Evolutionary conservation across 2,113 vertebrate genomes (phyloP).

Genomic region (Brachyhypopomus occidentalis): DNA sequence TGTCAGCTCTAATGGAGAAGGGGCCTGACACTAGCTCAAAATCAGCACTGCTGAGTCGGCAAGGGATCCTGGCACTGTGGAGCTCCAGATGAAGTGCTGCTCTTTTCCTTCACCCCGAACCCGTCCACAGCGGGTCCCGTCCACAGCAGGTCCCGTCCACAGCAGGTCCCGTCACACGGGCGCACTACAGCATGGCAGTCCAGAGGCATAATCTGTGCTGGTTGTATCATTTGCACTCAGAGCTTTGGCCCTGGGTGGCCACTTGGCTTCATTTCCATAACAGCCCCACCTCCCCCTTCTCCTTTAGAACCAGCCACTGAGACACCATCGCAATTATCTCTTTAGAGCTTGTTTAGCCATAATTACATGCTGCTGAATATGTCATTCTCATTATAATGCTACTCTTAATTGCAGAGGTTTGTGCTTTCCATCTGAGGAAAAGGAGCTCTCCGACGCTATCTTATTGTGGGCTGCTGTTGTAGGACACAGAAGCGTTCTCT

Average conservation of each 20-base stretch:
- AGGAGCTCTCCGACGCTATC: not conserved
- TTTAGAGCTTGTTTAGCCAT: not conserved
- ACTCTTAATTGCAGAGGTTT: constrained; percentile 17
- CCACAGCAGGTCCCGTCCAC: not conserved
- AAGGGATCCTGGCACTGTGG: not conserved
- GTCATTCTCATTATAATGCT: constrained; percentile 1
- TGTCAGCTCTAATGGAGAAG: not conserved
- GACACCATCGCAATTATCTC: constrained; percentile 13
- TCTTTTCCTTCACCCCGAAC: not conserved
- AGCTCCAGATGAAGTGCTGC: not conserved
- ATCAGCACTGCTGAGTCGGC: constrained; percentile 22
- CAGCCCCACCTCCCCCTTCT: not conserved
- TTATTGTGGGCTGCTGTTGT: not conserved
- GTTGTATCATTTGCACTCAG: not conserved
- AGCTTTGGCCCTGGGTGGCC: not conserved
- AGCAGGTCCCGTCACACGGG: no score
- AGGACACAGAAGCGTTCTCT: not conserved
- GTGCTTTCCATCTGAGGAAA: not conserved
- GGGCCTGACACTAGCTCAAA: constrained; percentile 21
- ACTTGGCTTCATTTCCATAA: not conserved
- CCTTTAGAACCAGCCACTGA: not conserved
- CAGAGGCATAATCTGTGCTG: not conserved
- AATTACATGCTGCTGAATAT: not conserved
- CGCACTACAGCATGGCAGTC: no score
- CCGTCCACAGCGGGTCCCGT: not conserved